Base-by-base conservation (phyloP, 2,113 vertebrate genomes). In the Chinchilla lanigera region DNA sequence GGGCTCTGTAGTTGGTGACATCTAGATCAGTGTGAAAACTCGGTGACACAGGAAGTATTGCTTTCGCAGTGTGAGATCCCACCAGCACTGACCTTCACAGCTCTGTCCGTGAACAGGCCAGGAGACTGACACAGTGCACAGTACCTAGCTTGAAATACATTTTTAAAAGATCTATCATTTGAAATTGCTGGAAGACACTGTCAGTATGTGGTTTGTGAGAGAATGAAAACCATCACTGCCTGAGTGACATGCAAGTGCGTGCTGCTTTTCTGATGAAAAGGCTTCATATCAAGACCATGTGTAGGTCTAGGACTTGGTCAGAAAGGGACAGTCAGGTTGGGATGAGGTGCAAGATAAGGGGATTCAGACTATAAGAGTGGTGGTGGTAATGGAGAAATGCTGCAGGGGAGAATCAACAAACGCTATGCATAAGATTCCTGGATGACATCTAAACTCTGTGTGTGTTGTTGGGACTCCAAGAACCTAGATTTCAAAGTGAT, bases 321-420 rank as follows among this genome's bases (percentile, higher is more conserved):
- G 38, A 26, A 44, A 26, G 22, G 38, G 9, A 26, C 38, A 26
- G 3, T 12, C 71, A 73, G 7, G 35, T 38, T 71, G 19, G 65
- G 10, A 26, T 41, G 20, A 24, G 20, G 22, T 41, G 71, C 1
- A 44, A 73, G 41, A 73, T 73, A 41, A 26, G 38, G 22, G 22
- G 22, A 4, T 73, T 41, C 11, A 0, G 38, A 22, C 26, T 26
- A 4, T 11, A 17, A 22, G 9, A 5, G 13, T 8, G 3, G 26
- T 30, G 44, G 44, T 30, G 28, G 47, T 47, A 14, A 77, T 30
- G 73, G 73, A 26, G 22, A 44, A 41, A 73, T 24, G 4, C 71
- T 44, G 24, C 33, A 73, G 38, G 71, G 2, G 2, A 50, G 28
- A 77, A 77, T 28, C 41, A 77, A 47, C 73, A 77, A 44, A 14